A percentile compares a stretch with the other conserved stretches of the same genome.
Conservation (phyloP, 2,113 vertebrate genomes). For the Ictidomys tridecemlineatus region DNA sequence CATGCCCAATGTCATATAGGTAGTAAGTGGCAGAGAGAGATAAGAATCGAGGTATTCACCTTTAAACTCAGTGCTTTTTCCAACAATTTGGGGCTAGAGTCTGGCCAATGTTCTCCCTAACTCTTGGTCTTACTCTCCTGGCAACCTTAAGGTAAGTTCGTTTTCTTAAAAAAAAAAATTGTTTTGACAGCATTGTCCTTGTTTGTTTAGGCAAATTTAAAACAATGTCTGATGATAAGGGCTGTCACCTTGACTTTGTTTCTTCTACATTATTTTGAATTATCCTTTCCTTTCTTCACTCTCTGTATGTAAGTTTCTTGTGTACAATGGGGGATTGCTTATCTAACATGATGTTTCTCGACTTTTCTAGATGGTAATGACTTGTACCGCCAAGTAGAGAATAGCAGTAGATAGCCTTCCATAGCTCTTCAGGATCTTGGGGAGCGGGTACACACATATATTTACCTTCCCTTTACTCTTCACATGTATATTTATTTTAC, state of each 20-base stretch:
- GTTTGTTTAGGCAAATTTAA: not conserved
- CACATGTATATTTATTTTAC: no score
- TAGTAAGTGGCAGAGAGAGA: not conserved
- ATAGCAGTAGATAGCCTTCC: no score
- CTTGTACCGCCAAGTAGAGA: no score
- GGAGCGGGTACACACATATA: no score
- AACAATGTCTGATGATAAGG: no score
- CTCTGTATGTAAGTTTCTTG: no score
- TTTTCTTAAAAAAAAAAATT: not conserved
- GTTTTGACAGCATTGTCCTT: not conserved
- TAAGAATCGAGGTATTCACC: not conserved
- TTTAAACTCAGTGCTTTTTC: not conserved
- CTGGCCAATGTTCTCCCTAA: not conserved
- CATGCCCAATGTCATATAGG: not conserved
- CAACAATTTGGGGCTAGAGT: not conserved
- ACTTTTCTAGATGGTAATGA: not conserved
- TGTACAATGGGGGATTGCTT: no score
- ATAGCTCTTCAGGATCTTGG: no score
- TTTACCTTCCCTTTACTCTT: no score
- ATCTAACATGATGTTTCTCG: conserved; percentile 21
- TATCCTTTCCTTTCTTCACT: no score
- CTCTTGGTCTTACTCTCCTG: not conserved
- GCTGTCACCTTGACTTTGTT: no score
- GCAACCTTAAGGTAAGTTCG: not conserved
- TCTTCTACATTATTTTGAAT: no score